Percentiles rank a stretch among this genome's conserved stretches.
Conservation (phyloP, 2,888 invertebrate species). For the Cantharis lateralis region DNA sequence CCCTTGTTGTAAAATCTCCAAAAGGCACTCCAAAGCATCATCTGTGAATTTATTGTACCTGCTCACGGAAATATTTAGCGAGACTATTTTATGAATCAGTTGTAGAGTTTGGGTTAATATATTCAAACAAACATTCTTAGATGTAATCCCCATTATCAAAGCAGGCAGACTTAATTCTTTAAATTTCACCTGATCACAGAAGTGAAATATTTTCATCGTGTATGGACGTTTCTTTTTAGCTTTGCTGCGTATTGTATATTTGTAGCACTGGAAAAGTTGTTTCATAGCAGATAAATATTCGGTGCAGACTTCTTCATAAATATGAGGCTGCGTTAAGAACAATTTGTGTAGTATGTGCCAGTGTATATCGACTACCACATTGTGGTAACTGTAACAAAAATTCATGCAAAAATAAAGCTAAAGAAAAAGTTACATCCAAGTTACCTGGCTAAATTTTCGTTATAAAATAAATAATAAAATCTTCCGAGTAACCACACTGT, state of each 20-base stretch:
- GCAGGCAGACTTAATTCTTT: slow-evolving; percentile 45
- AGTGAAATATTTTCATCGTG: background rate
- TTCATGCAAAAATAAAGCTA: background rate
- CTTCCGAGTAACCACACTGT: slow-evolving; percentile 71
- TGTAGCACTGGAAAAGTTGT: slow-evolving; percentile 57
- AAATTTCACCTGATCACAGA: background rate
- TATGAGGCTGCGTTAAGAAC: slow-evolving; percentile 58
- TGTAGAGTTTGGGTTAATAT: slow-evolving; percentile 44
- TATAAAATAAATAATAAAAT: slow-evolving; percentile 66
- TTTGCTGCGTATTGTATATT: slow-evolving; percentile 40
- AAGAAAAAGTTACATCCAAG: background rate
- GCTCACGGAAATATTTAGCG: slow-evolving; percentile 35
- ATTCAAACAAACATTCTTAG: slow-evolving; percentile 34
- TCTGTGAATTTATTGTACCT: slow-evolving; percentile 30
- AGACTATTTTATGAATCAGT: slow-evolving; percentile 42
- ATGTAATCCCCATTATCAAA: slow-evolving; percentile 42
- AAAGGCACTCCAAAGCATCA: slow-evolving; percentile 5
- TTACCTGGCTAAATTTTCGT: slow-evolving; percentile 59
- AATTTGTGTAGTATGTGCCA: slow-evolving; percentile 61
- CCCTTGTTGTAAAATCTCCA: slow-evolving; percentile 26
- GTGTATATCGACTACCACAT: slow-evolving; percentile 61
- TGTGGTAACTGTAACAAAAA: slow-evolving; percentile 57
- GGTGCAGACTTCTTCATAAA: slow-evolving; percentile 57
- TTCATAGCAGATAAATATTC: slow-evolving; percentile 59
- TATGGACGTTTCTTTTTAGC: background rate